phyloP scores from a whole-genome alignment of 2,797 vertebrate genomes.

The Vireo griseus region DNA sequence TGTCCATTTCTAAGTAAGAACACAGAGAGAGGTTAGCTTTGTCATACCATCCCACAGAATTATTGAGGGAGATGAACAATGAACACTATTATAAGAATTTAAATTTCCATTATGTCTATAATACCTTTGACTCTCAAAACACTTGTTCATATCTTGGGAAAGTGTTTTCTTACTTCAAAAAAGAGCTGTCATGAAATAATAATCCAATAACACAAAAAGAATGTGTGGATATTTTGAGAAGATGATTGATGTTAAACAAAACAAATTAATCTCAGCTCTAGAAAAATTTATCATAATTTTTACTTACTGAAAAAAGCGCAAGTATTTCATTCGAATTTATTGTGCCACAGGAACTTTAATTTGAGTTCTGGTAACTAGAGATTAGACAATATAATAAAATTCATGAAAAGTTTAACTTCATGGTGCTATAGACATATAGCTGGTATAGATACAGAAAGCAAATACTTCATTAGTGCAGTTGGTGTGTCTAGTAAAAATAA shows the following conservation, averaged over 20 bases:
- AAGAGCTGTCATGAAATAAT: neutral
- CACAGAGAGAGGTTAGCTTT: neutral
- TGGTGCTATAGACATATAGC: neutral
- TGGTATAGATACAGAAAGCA: neutral
- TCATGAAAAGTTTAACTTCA: neutral
- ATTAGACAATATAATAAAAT: neutral
- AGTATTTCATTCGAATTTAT: neutral
- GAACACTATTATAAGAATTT: neutral
- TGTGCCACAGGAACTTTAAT: neutral
- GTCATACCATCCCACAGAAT: neutral
- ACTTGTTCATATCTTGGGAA: neutral
- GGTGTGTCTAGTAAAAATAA: neutral
- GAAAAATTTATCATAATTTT: neutral
- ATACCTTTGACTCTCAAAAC: neutral
- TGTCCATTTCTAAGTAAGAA: neutral
- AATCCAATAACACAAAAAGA: neutral
- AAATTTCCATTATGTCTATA: neutral
- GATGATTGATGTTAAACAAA: neutral
- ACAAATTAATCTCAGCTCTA: neutral
- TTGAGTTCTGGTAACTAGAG: neutral
- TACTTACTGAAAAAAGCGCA: neutral
- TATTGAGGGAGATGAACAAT: neutral
- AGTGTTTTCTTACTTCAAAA: neutral
- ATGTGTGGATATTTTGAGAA: neutral
- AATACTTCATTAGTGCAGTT: neutral